Base-by-base conservation (phyloP, 2,797 vertebrate genomes). In the Sebastes alutus region DNA sequence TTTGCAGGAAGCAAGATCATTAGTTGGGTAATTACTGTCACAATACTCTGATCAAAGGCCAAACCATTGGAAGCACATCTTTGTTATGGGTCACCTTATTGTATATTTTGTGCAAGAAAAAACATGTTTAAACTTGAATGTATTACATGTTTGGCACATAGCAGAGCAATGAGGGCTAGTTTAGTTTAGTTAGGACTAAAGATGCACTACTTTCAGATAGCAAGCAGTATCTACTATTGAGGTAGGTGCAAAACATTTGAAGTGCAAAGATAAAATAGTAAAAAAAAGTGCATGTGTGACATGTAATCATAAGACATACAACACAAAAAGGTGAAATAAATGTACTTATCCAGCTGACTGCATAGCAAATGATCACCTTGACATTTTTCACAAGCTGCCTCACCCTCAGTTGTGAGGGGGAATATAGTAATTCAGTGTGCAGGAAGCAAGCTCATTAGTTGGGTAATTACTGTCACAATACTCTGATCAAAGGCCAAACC, bases 61-160 rank as follows among this genome's bases (percentile, higher is more conserved):
- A 23, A 23, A 23, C 23, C 23, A 23, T 23, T 23, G 23, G 23
- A 23, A 23, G 23, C 23, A 23, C 23, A 38, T 38, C 35, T 38
- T 0, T 38, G n/a, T 61, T 4, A 9, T 30, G 12, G n/a, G 6
- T 27, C 4, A 30, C 1, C 7, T n/a, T 54, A 16, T 1, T 46
- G 7, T 33, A 14, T 32, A 27, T 58, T 33, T 49, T 49, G 11
- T 35, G 2, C n/a, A 58, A 42, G 20, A 18, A n/a, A 5, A 74
- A n/a, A 42, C 7, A 72, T 7, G 16, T 35, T 20, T 12, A 22
- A 2, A 32, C n/a, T 6, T 16, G 0, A 29, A 18, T 30, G 4
- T 3, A 25, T 72, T 0, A n/a, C 20, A 60, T 60, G 3, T 22
- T 67, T 79, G 16, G 20, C 29, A 14, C n/a, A 42, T 6, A n/a